Percentiles rank a stretch among this genome's conserved stretches.
Evolutionary conservation across 2,113 vertebrate species (phyloP).

Genomic region (Falcunculus frontatus): DNA sequence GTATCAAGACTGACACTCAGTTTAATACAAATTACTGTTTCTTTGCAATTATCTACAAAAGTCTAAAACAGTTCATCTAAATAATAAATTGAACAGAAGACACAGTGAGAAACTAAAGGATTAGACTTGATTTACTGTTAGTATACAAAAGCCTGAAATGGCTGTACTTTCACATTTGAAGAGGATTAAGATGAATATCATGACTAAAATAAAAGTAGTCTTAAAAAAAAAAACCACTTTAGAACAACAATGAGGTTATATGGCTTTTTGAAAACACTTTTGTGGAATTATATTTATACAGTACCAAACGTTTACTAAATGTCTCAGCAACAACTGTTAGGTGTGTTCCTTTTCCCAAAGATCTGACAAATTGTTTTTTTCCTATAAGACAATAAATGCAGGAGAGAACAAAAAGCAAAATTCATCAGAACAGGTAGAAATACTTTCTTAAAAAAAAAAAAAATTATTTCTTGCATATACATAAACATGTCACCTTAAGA

Average conservation of each 20-base stretch:
- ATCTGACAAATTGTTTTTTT: slow-evolving; percentile 26
- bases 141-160: background rate
- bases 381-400: background rate
- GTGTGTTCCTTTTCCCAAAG: background rate
- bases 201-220: background rate
- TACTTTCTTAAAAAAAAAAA: too few species aligned
- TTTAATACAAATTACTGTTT: background rate
- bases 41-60: background rate
- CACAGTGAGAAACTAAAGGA: background rate
- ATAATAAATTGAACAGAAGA: background rate
- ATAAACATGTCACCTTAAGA: background rate
- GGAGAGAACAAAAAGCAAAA: slow-evolving; percentile 22
- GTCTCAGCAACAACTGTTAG: background rate
- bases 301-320: background rate
- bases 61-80: background rate
- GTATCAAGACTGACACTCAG: fast-evolving
- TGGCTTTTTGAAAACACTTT: background rate
- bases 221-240: background rate
- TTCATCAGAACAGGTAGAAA: background rate
- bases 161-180: background rate
- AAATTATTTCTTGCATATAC: background rate
- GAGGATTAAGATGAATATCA: background rate
- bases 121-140: background rate
- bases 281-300: background rate
- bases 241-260: background rate